These are phyloP conservation scores for Mythimna albipuncta DNA, from an alignment of 2,888 invertebrate genomes.

Conservation along the genomic window DNA sequence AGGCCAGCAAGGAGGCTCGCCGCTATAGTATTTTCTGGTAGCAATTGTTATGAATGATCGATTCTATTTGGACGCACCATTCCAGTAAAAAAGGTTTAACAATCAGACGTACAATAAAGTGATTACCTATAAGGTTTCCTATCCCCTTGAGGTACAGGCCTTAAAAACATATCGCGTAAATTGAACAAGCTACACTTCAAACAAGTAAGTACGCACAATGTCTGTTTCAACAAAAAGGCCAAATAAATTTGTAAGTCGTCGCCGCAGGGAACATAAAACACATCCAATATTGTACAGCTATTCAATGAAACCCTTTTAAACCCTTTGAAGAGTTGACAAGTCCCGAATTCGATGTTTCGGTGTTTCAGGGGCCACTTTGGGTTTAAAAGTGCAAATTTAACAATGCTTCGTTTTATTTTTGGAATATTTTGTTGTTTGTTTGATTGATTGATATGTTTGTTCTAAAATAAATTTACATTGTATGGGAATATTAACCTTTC, in stretches of 20 bases:
- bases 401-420: constrained; percentile 15
- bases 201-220: constrained; percentile 12
- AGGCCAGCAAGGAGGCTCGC: too few species aligned
- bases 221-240: constrained; percentile 13
- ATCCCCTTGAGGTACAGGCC: neutral
- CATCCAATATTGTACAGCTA: constrained; percentile 53
- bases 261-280: constrained; percentile 49
- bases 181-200: neutral
- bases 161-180: neutral
- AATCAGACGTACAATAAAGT: neutral
- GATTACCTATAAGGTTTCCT: neutral
- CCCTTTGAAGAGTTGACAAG: constrained; percentile 60
- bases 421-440: constrained; percentile 2
- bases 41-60: too few species aligned
- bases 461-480: too few species aligned
- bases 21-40: too few species aligned
- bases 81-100: too few species aligned
- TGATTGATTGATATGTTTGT: too few species aligned
- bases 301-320: constrained; percentile 59
- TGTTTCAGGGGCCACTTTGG: constrained; percentile 26
- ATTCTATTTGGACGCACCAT: too few species aligned
- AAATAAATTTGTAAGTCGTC: constrained; percentile 17
- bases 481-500: too few species aligned
- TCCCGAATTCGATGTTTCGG: constrained; percentile 43
- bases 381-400: constrained; percentile 28